phyloP scores from a whole-genome alignment of 2,888 invertebrate species.

The Zygothrica quintamaculata region DNA sequence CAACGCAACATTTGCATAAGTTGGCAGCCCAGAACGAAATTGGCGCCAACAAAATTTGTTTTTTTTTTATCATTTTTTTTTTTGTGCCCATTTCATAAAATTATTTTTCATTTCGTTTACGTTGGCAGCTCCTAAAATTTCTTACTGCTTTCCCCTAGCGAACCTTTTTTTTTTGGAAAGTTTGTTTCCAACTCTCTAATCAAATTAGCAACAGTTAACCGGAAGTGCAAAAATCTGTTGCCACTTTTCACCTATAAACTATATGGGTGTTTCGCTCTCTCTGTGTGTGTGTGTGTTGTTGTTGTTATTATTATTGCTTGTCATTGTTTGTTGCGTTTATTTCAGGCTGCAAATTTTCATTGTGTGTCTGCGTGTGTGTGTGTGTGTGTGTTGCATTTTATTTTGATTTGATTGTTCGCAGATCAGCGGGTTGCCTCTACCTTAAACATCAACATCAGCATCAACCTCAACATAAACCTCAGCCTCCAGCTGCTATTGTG shows the following conservation, averaged over 20 bases:
- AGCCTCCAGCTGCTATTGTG: neutral
- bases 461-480: constrained; percentile 8
- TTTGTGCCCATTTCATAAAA: constrained; percentile 32
- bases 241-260: constrained; percentile 52
- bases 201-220: constrained; percentile 83
- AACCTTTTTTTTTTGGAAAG: constrained; percentile 14
- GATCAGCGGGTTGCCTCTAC: constrained; percentile 63
- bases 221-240: constrained; percentile 70
- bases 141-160: constrained; percentile 3
- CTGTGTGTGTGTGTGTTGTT: constrained; percentile 17
- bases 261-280: constrained; percentile 13
- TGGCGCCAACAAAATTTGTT: constrained; percentile 52
- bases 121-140: constrained; percentile 10
- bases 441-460: constrained; percentile 5
- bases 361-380: constrained; percentile 36
- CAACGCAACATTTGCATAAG: constrained; percentile 67
- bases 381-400: constrained; percentile 65
- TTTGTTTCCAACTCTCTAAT: constrained; percentile 72
- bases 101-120: constrained; percentile 9
- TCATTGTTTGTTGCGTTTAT: constrained; percentile 55
- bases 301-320: constrained; percentile 1
- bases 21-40: constrained; percentile 60
- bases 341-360: constrained; percentile 43
- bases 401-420: constrained; percentile 74
- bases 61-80: no score